Base-by-base conservation (phyloP, 2,888 invertebrate species). In the Torymus auratus region DNA sequence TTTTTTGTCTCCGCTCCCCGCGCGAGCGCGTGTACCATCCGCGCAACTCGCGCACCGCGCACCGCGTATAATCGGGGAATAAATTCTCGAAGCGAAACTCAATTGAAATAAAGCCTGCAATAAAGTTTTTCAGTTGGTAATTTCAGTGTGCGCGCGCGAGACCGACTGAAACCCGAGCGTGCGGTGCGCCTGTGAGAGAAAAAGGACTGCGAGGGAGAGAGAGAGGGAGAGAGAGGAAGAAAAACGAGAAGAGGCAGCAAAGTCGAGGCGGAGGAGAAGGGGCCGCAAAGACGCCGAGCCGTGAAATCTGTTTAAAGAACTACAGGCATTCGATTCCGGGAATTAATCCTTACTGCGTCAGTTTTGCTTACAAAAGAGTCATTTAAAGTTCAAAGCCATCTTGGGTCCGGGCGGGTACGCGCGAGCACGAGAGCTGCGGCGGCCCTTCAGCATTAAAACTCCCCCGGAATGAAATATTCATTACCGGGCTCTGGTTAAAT, bases 351-450 rank as follows among this genome's bases (percentile, higher is more conserved):
- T 68, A 67, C 69, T 69, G 74, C 73, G 69, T 68, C 78, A 72
- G 78, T 82, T 82, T 78, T 79, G 76, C 82, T 82, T 79, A 76
- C 78, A 71, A 79, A 82, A 69, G 72, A 75, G 76, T 76, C 82
- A 71, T 82, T 82, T 78, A 79, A 76, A 82, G 79, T 76, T 82
- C 71, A 78, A 81, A 81, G 81, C 78, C 73, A 56, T 56, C 72
- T 62, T 76, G 71, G 65, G 15, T 13, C 14, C 60, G 41, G 41
- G 41, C 7, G 41, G 41, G 41, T 41, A 41, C 41, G 41, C 41
- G 41, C 41, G 41, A 1, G 41, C 41, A 41, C 41, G 41, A 41
- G 41, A 41, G 41, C 41, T 41, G 41, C 41, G 41, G 41, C 20
- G 55, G 62, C 56, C 76, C 56, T 77, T 55, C 10, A 67, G 74